Base-by-base conservation (phyloP, 1,140 invertebrate species). In the Penaeus chinensis region DNA sequence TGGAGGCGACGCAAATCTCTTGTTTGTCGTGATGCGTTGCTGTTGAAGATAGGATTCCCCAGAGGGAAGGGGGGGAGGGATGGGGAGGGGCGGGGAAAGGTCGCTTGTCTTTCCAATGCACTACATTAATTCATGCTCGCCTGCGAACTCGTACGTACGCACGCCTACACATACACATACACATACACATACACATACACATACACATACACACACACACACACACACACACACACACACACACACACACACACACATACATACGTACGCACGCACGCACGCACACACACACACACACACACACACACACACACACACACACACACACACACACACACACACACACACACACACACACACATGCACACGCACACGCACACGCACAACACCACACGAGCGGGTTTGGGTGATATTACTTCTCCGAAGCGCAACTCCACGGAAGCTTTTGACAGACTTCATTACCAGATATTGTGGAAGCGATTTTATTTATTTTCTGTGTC, bases 191-290 rank as follows among this genome's bases (percentile, higher is more conserved):
- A 3, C 66, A 71, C 66, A 71, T 19, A 20, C 66, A 71, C 20
- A 71, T 3, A 20, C 66, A 71, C 66, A 71, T 19, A 20, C 66
- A 71, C 66, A 71, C 20, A 71, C 66, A 71, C 66, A 71, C 66
- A 71, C 66, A 71, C 66, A 71, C 66, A 71, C 66, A 71, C 66
- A 71, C 66, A 71, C 66, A 71, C 32, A 71, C 32, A 71, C 32
- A 71, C 32, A 71, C 32, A 71, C 32, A 71, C 32, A 71, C 32
- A 71, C 32, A 71, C 32, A 71, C 32, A 71, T 13, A 71, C 32
- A 71, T 13, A 71, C 66, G 22, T 13, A 71, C 32, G 22, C 32
- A 71, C 32, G 22, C 32, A 71, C 32, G 22, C 66, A 71, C 32
- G 22, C 32, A 71, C 32, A 71, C 32, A 71, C 32, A 71, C 32